Percentiles rank a stretch among this genome's conserved stretches.
phyloP scores from a whole-genome alignment of 37 sponge, comb jelly and placozoan genomes.

The Spongilla lacustris region DNA sequence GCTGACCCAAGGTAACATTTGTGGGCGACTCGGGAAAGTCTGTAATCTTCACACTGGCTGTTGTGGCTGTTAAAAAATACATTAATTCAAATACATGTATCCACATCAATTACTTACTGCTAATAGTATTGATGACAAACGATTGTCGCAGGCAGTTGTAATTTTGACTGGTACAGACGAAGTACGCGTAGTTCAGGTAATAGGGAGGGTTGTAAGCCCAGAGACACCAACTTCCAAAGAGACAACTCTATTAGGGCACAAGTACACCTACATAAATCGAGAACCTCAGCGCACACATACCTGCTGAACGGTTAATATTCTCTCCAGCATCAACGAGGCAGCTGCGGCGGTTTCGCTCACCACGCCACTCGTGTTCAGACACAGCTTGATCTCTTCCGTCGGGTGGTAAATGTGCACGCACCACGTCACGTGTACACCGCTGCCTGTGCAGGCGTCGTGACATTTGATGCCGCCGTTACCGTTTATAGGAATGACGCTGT shows the following conservation, averaged over 20 bases:
- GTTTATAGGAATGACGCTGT: neutral
- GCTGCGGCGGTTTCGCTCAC: neutral
- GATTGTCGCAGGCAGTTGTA: neutral
- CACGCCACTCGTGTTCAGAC: slow-evolving; percentile 14
- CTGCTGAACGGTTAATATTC: neutral
- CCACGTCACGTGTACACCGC: slow-evolving; percentile 22
- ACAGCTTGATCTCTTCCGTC: slow-evolving; percentile 22
- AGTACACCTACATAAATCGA: no score
- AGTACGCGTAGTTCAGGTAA: slow-evolving; percentile 2
- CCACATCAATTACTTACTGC: neutral
- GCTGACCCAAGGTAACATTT: neutral
- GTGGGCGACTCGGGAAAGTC: neutral
- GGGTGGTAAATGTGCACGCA: slow-evolving; percentile 50
- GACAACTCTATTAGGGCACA: neutral
- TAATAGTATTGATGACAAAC: neutral
- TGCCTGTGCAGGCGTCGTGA: neutral
- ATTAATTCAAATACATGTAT: no score
- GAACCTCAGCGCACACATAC: neutral
- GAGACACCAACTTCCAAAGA: neutral
- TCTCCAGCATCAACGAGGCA: neutral
- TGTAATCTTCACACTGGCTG: neutral
- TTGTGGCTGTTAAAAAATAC: neutral
- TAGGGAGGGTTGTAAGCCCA: neutral
- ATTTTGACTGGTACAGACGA: slow-evolving; percentile 11
- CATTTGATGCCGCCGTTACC: neutral